phyloP scores from a whole-genome alignment of 2,113 vertebrate genomes.

The Orthonyx spaldingii region DNA sequence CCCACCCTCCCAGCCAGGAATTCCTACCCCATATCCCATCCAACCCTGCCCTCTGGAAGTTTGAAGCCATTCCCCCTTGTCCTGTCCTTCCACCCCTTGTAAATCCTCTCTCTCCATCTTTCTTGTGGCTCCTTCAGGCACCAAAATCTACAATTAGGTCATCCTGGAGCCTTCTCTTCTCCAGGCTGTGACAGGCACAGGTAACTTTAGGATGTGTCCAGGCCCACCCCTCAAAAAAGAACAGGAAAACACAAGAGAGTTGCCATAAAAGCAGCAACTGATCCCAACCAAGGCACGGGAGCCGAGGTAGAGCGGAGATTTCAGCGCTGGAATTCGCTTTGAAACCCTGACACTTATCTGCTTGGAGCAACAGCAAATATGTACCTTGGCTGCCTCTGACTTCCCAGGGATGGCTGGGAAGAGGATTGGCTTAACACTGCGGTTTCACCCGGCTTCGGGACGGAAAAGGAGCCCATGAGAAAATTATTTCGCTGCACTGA shows the following conservation, averaged over 20 bases:
- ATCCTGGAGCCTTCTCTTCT: neutral
- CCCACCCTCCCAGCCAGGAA: neutral
- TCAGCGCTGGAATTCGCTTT: neutral
- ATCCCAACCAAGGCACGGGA: neutral
- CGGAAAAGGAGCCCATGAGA: slow-evolving; percentile 29
- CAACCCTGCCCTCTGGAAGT: neutral
- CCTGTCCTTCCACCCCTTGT: too few relatives aligned
- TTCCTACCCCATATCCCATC: neutral
- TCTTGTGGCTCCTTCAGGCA: neutral
- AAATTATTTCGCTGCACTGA: neutral
- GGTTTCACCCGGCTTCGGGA: slow-evolving; percentile 18
- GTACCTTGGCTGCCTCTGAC: neutral
- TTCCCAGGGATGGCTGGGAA: neutral
- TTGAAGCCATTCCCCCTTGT: neutral
- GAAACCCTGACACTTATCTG: slow-evolving; percentile 23
- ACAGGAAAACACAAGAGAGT: neutral
- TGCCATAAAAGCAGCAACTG: neutral
- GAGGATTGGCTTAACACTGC: slow-evolving; percentile 24
- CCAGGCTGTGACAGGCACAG: neutral
- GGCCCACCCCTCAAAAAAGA: neutral
- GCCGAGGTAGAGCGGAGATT: neutral
- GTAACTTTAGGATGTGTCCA: neutral
- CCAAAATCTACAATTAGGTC: neutral
- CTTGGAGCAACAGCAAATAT: neutral
- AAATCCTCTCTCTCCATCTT: neutral